A percentile compares a stretch with the other conserved stretches of the same genome.
These are phyloP conservation scores for Chaenodraco wilsoni DNA, from an alignment of 2,797 vertebrate species.

Conservation along the genomic window DNA sequence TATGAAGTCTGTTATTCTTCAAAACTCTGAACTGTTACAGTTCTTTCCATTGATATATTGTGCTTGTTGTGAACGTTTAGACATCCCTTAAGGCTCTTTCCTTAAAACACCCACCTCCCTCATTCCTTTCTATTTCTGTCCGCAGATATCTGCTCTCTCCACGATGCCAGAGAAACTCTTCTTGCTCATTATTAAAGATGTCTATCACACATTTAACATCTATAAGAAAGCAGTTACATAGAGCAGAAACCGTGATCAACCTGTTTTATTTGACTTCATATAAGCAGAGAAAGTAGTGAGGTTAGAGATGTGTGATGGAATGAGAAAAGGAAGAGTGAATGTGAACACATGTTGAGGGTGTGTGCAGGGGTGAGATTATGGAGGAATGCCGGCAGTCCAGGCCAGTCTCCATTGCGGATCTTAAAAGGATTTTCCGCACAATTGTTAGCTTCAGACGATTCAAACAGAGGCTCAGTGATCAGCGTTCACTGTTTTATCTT, in stretches of 20 bases:
- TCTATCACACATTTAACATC: conserved; percentile 17
- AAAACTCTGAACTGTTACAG: background rate
- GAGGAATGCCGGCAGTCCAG: conserved; percentile 68
- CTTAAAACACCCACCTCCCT: conserved; percentile 41
- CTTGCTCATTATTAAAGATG: conserved; percentile 12
- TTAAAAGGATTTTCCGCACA: conserved; percentile 61
- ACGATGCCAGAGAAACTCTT: background rate
- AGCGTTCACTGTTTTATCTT: conserved; percentile 1
- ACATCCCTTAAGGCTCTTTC: conserved; percentile 32
- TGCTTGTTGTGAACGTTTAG: conserved; percentile 15
- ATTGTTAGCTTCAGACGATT: conserved; percentile 65
- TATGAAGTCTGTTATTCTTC: background rate
- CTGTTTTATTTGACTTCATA: background rate
- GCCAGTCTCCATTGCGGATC: conserved; percentile 60
- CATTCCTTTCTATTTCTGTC: conserved; percentile 67
- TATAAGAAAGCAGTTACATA: conserved; percentile 2
- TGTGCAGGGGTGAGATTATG: conserved; percentile 64
- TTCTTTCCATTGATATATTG: background rate
- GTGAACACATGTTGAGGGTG: conserved; percentile 73
- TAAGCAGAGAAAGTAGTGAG: conserved; percentile 8
- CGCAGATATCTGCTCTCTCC: conserved; percentile 12
- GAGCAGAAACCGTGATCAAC: conserved; percentile 1
- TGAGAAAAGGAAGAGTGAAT: conserved; percentile 53
- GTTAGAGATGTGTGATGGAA: conserved; percentile 29
- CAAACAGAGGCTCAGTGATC: conserved; percentile 28